Base-by-base conservation (phyloP, 1,140 invertebrate genomes). In the Lanistes nyassanus region DNA sequence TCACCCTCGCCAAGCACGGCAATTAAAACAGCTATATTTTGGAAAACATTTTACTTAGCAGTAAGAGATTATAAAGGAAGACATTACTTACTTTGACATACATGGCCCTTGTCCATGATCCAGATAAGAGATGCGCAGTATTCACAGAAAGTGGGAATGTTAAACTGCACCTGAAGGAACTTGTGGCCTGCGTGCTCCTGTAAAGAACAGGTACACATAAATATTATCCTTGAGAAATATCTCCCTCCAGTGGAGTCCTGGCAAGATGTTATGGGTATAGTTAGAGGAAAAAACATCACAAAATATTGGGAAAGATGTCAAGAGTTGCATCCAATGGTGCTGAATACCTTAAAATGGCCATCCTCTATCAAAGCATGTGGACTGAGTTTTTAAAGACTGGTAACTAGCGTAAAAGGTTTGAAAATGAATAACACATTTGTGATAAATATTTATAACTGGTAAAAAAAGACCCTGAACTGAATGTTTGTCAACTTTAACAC, bases 71-170 rank as follows among this genome's bases (percentile, higher is more conserved):
- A 56, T 13, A 3, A 71, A 71, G 77, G 67, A 76, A 71, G 67
- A 21, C 23, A 23, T 51, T 64, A 91, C 91, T 91, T 89, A 93
- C 93, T 92, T 89, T 93, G 92, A 88, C 94, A 95, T 76, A 94
- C 94, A 65, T 97, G 92, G 47, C 96, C 95, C 77, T 96, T 92
- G 86, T 98, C 96, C 62, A 97, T 94, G 47, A 97, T 95, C 96
- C 96, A 98, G 87, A 98, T 96, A 89, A 97, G 95, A 0, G 94
- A 95, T 81, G 94, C 94, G 90, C 97, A 99, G 36, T 97, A 93
- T 91, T 99, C 97, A 90, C 97, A 99, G 79, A 95, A 96, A 2
- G 96, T 99, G 6, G 96, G 96, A 82, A 98, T 98, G 90, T 97
- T 98, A 78, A 98, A 97, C 85, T 97, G 95, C 34, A 95, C 95